phyloP scores from a whole-genome alignment of 2,888 invertebrate genomes.

The Limenitis camilla region DNA sequence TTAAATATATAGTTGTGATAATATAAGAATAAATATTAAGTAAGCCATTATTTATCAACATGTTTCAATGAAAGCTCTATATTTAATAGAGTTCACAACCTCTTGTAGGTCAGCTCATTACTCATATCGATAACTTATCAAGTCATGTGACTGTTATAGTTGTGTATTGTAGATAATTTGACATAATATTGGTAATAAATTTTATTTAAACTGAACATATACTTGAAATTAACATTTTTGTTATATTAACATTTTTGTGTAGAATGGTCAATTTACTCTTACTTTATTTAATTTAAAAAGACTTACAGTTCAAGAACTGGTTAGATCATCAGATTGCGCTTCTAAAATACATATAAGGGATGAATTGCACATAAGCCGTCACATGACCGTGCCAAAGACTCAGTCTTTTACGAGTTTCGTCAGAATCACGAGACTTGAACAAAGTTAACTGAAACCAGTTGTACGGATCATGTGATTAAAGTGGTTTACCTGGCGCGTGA shows the following conservation, averaged over 20 bases:
- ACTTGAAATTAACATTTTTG: too few species aligned
- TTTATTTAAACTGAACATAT: too few species aligned
- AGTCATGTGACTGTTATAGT: neutral
- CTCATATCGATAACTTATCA: constrained; percentile 12
- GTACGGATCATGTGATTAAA: constrained; percentile 3
- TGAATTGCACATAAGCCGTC: neutral
- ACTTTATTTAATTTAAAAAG: too few species aligned
- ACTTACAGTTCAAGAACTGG: too few species aligned
- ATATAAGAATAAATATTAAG: too few species aligned
- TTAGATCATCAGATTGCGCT: too few species aligned
- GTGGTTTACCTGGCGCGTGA: constrained; percentile 1
- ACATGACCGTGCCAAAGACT: constrained; percentile 7
- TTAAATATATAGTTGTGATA: too few species aligned
- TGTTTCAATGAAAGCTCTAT: constrained; percentile 4
- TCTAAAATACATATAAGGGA: too few species aligned
- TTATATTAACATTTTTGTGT: too few species aligned
- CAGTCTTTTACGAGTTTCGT: constrained; percentile 10
- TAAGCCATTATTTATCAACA: neutral
- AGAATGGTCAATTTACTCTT: too few species aligned
- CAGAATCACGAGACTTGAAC: constrained; percentile 8
- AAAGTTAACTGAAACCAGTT: constrained; percentile 15
- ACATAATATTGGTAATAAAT: neutral
- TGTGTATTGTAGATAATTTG: constrained; percentile 1
- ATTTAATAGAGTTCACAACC: constrained; percentile 10
- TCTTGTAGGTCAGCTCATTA: constrained; percentile 6